phyloP scores from a whole-genome alignment of 2,888 invertebrate species.

The Caenorhabditis virilis region DNA sequence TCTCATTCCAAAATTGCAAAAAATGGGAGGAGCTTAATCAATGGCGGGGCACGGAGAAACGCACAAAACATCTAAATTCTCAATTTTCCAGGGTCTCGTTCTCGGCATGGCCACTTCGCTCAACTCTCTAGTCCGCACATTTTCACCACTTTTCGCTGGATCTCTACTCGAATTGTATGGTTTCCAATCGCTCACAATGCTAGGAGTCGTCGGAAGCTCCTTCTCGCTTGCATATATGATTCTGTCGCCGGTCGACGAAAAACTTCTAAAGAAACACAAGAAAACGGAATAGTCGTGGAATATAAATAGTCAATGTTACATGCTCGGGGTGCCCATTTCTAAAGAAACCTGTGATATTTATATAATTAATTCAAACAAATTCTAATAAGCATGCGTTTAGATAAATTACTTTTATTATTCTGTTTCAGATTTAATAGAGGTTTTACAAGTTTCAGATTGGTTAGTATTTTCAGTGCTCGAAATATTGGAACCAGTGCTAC shows the following conservation, averaged over 20 bases:
- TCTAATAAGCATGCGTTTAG: no score
- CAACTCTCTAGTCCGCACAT: conserved; percentile 52
- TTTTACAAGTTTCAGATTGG: no score
- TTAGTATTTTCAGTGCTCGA: no score
- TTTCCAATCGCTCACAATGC: conserved; percentile 36
- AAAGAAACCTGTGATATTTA: conserved; percentile 1
- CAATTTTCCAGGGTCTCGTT: conserved; percentile 55
- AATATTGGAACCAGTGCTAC: no score
- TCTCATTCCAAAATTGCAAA: not conserved
- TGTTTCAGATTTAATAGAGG: no score
- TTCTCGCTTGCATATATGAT: conserved; percentile 16
- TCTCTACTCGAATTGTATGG: conserved; percentile 45
- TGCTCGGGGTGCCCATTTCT: no score
- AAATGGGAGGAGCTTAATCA: no score
- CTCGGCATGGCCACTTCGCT: conserved; percentile 53
- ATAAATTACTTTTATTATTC: no score
- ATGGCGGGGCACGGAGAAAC: no score
- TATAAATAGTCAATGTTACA: not conserved
- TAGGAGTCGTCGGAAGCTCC: conserved; percentile 33
- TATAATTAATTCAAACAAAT: no score
- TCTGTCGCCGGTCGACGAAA: conserved; percentile 30
- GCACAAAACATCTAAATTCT: no score
- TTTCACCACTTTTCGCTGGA: conserved; percentile 52
- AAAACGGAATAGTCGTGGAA: not conserved
- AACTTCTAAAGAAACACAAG: conserved; percentile 27